These are phyloP conservation scores for Melieria crassipennis DNA, from an alignment of 2,888 invertebrate species.

Conservation along the genomic window DNA sequence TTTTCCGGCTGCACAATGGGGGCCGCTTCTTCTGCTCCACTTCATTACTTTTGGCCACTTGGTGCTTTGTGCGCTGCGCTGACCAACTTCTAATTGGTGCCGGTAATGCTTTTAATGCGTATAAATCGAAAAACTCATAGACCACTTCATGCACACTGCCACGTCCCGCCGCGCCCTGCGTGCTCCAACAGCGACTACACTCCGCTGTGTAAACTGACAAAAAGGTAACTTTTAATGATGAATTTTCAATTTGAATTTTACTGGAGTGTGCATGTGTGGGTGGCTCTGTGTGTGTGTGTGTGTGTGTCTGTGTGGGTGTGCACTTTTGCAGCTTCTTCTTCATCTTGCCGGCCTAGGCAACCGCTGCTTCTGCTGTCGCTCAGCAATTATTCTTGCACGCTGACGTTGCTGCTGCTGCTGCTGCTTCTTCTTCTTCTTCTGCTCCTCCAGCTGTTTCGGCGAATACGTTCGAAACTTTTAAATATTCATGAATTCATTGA, in stretches of 20 bases:
- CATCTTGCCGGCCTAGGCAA: neutral
- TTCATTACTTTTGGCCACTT: too few relatives aligned
- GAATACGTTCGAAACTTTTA: slow-evolving; percentile 16
- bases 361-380: slow-evolving; percentile 18
- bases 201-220: slow-evolving; percentile 23
- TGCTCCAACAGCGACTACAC: too few relatives aligned
- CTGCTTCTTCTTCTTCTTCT: too few relatives aligned
- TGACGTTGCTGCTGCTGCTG: too few relatives aligned
- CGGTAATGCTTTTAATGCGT: slow-evolving; percentile 29
- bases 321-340: neutral
- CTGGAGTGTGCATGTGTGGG: neutral
- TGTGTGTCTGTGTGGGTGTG: neutral
- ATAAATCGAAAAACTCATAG: slow-evolving; percentile 22
- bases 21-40: too few relatives aligned
- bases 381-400: neutral
- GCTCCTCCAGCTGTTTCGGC: too few relatives aligned
- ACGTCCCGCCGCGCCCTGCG: too few relatives aligned
- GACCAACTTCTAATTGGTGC: slow-evolving; percentile 31
- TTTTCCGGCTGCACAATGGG: too few relatives aligned
- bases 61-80: neutral
- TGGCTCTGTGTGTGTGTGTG: neutral
- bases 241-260: slow-evolving; percentile 28
- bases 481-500: slow-evolving; percentile 31
- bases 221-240: slow-evolving; percentile 34
- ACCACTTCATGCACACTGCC: neutral